Percentiles rank a stretch among this genome's conserved stretches.
Conservation (phyloP, 2,113 vertebrate genomes). For the Bos javanicus region DNA sequence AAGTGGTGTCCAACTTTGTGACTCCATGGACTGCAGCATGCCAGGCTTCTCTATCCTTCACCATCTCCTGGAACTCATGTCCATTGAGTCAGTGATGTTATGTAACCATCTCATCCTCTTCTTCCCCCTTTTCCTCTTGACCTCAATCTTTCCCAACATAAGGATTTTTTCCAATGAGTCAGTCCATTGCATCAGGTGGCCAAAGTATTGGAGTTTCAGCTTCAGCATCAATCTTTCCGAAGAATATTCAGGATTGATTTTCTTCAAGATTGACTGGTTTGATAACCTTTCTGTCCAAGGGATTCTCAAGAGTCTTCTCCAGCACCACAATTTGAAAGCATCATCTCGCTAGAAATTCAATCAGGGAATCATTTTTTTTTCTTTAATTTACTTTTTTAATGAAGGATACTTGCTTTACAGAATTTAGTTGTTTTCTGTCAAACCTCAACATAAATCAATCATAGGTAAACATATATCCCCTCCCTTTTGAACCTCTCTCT, state of each 20-base stretch:
- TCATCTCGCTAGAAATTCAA: background rate
- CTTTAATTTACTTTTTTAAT: background rate
- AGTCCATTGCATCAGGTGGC: background rate
- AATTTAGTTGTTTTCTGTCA: background rate
- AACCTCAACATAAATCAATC: background rate
- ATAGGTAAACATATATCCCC: background rate
- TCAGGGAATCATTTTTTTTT: background rate
- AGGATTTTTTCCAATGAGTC: background rate
- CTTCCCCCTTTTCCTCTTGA: background rate
- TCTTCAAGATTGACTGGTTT: background rate
- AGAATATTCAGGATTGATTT: background rate
- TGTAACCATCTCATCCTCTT: background rate
- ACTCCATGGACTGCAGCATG: fast-evolving
- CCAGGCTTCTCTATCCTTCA: background rate
- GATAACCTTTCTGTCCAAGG: background rate
- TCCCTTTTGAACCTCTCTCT: background rate
- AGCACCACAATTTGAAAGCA: background rate
- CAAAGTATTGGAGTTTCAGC: background rate
- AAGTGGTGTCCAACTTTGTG: background rate
- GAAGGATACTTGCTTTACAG: background rate
- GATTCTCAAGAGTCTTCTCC: background rate
- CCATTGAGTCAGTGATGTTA: background rate
- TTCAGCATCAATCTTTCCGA: background rate
- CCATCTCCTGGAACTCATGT: background rate
- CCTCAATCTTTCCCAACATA: background rate